Conservation (phyloP, 2,888 invertebrate species). For the Artemia sinica region DNA sequence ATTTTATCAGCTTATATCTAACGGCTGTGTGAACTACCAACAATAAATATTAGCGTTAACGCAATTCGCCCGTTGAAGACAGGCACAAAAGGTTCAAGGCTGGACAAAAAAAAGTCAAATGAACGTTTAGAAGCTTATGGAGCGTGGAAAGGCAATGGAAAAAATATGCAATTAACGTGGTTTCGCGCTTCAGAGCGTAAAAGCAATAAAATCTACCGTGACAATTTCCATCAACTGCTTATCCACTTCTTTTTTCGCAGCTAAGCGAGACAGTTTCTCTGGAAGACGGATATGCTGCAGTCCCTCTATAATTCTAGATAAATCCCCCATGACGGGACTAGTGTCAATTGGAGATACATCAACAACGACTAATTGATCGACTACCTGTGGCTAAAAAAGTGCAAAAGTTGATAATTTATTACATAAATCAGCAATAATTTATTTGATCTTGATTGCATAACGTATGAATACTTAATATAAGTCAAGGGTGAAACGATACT, state of each 20-base stretch:
- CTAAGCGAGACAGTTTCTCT: slow-evolving; percentile 44
- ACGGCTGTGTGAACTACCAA: not conserved
- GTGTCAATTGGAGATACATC: slow-evolving; percentile 46
- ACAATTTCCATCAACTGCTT: slow-evolving; percentile 40
- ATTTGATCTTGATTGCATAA: too few species aligned
- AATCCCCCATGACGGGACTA: slow-evolving; percentile 43
- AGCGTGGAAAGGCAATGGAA: too few species aligned
- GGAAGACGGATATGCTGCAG: slow-evolving; percentile 45
- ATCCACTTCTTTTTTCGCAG: slow-evolving; percentile 50
- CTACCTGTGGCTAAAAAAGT: slow-evolving; percentile 40
- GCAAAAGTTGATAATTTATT: too few species aligned
- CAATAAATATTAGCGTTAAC: slow-evolving; percentile 30
- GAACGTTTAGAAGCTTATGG: too few species aligned
- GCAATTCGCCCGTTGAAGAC: too few species aligned
- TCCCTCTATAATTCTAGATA: slow-evolving; percentile 47
- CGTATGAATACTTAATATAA: too few species aligned
- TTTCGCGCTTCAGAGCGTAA: not conserved
- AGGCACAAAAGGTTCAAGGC: too few species aligned
- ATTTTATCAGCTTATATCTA: too few species aligned
- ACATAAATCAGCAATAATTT: too few species aligned
- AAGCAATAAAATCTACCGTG: slow-evolving; percentile 22
- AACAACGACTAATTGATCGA: slow-evolving; percentile 48
- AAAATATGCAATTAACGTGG: not conserved
- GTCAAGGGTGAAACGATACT: too few species aligned
- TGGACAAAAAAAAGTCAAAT: too few species aligned